Percentiles rank a stretch among this genome's conserved stretches.
Conservation (phyloP, 2,888 invertebrate genomes). For the Minunthozetes semirufus region DNA sequence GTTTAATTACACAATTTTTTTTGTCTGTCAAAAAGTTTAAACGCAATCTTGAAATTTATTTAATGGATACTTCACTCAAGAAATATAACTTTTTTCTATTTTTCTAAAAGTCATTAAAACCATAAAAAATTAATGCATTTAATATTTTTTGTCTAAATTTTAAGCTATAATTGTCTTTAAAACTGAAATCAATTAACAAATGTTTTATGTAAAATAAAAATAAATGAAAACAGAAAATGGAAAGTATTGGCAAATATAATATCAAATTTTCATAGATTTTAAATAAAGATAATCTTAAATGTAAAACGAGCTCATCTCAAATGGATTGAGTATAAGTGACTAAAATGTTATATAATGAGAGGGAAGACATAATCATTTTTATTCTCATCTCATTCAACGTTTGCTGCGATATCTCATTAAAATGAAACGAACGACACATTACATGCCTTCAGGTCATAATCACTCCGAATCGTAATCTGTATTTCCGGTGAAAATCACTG, state of each 20-base stretch:
- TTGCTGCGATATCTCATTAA: neutral
- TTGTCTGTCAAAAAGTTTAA: too few relatives aligned
- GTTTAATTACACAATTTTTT: constrained; percentile 1
- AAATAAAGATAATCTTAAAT: too few relatives aligned
- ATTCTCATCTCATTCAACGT: neutral
- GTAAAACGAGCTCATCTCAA: too few relatives aligned
- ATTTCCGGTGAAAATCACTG: constrained; percentile 16
- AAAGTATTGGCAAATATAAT: too few relatives aligned
- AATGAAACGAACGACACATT: neutral
- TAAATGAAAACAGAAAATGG: too few relatives aligned
- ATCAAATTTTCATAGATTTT: too few relatives aligned
- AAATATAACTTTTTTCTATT: too few relatives aligned
- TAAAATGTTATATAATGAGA: neutral
- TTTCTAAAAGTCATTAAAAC: neutral
- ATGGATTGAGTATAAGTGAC: neutral
- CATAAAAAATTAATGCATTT: neutral
- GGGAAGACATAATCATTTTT: neutral
- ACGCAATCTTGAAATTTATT: too few relatives aligned
- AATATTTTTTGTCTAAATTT: neutral
- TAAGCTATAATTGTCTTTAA: too few relatives aligned
- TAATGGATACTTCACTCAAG: too few relatives aligned
- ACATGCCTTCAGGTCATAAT: neutral
- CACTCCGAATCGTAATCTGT: neutral
- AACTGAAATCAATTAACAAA: too few relatives aligned
- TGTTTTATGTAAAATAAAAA: too few relatives aligned